phyloP scores from a whole-genome alignment of 2,888 invertebrate species.

The Pandemis corylana region DNA sequence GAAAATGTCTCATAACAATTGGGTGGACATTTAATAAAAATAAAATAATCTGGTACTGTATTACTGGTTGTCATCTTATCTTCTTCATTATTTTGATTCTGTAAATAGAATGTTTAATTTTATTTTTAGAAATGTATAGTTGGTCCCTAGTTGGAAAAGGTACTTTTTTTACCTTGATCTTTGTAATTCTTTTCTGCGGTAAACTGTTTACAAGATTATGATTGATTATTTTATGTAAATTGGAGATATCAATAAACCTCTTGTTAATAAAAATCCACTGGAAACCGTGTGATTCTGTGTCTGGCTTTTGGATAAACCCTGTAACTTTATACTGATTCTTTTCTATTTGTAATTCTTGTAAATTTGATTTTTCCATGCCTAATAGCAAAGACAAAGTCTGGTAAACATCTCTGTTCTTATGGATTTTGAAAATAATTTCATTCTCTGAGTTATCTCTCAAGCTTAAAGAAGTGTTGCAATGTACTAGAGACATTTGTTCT shows the following conservation, averaged over 20 bases:
- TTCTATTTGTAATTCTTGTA: conserved; percentile 71
- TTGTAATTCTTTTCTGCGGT: conserved; percentile 47
- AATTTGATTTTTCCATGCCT: conserved; percentile 64
- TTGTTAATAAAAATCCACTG: conserved; percentile 89
- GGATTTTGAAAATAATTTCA: conserved; percentile 85
- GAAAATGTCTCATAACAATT: conserved; percentile 81
- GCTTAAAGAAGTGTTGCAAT: conserved; percentile 87
- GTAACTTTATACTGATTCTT: conserved; percentile 79
- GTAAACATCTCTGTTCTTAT: conserved; percentile 82
- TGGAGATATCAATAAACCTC: conserved; percentile 80
- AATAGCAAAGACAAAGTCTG: conserved; percentile 76
- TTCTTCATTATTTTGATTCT: conserved; percentile 49
- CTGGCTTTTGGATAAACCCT: conserved; percentile 82
- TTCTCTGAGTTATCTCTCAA: conserved; percentile 87
- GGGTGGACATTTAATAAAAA: conserved; percentile 84
- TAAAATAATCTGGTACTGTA: conserved; percentile 75
- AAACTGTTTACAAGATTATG: conserved; percentile 53
- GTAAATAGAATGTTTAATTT: conserved; percentile 43
- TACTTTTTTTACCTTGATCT: conserved; percentile 54
- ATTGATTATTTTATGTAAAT: conserved; percentile 65
- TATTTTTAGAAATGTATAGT: background rate
- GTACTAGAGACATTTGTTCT: conserved; percentile 87
- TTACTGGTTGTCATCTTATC: conserved; percentile 50
- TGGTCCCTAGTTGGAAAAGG: background rate
- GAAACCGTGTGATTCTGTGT: conserved; percentile 52